Evolutionary conservation across 1,140 invertebrate genomes (phyloP).

Genomic region (Melanaphis sacchari): DNA sequence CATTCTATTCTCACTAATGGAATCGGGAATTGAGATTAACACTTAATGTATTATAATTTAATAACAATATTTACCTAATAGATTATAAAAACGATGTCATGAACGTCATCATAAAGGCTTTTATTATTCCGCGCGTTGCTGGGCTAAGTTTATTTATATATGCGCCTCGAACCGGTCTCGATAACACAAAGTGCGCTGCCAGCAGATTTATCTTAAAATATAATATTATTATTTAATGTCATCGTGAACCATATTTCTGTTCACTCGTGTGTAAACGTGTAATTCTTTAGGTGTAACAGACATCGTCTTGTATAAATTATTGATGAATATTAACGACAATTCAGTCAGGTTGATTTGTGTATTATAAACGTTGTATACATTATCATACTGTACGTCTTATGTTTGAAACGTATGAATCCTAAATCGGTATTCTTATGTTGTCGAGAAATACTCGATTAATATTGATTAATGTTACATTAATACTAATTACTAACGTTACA

Average conservation of each 20-base stretch:
- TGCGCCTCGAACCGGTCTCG: conserved; percentile 35
- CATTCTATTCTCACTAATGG: background rate
- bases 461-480: too few relatives aligned
- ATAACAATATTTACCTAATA: background rate
- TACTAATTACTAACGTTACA: too few relatives aligned
- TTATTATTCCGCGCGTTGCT: background rate
- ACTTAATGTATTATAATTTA: conserved; percentile 9
- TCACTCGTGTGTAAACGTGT: background rate
- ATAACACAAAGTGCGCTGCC: background rate
- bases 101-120: background rate
- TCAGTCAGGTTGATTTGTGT: background rate
- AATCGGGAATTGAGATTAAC: background rate
- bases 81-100: background rate
- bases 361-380: too few relatives aligned
- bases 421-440: background rate
- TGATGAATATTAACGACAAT: conserved; percentile 2
- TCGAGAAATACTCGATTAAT: too few relatives aligned
- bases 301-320: background rate
- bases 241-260: background rate
- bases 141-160: background rate
- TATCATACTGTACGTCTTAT: background rate
- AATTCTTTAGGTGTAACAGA: background rate
- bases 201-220: background rate
- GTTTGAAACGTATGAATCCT: background rate
- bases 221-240: conserved; percentile 26